A percentile compares a stretch with the other conserved stretches of the same genome.
phyloP scores from a whole-genome alignment of 1,140 invertebrate genomes.

The Antheraea mylitta region DNA sequence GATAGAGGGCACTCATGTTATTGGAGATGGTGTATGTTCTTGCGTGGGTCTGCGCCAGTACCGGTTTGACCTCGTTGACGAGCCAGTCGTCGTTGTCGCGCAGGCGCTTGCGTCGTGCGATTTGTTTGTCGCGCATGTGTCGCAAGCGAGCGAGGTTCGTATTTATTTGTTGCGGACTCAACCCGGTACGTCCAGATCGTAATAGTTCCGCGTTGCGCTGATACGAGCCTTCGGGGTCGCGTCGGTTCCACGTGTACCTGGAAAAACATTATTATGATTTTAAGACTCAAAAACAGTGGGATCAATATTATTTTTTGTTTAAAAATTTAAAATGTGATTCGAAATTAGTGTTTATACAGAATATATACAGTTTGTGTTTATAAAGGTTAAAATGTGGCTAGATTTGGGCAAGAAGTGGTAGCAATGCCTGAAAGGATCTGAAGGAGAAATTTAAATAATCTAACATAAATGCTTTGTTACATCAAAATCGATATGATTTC shows the following conservation, averaged over 20 bases:
- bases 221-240: slow-evolving; percentile 69
- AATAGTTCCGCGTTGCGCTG: slow-evolving; percentile 64
- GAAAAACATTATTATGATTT: slow-evolving; percentile 17
- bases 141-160: slow-evolving; percentile 57
- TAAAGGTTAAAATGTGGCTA: no score
- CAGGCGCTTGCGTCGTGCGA: slow-evolving; percentile 44
- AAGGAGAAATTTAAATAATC: no score
- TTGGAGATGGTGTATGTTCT: slow-evolving; percentile 70
- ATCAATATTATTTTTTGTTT: neutral
- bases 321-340: neutral
- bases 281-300: neutral
- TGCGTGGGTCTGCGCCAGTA: slow-evolving; percentile 58
- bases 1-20: slow-evolving; percentile 72
- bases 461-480: no score
- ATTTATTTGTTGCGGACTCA: slow-evolving; percentile 64
- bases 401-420: no score
- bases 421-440: no score
- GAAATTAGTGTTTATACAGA: no score
- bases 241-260: slow-evolving; percentile 69
- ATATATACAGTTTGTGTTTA: no score
- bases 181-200: slow-evolving; percentile 61
- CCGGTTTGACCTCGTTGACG: slow-evolving; percentile 47
- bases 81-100: slow-evolving; percentile 56
- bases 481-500: no score
- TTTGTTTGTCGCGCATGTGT: slow-evolving; percentile 62